Percentiles rank a stretch among this genome's conserved stretches.
Conservation (phyloP, 2,888 invertebrate genomes). For the Cecidostiba fungosa region DNA sequence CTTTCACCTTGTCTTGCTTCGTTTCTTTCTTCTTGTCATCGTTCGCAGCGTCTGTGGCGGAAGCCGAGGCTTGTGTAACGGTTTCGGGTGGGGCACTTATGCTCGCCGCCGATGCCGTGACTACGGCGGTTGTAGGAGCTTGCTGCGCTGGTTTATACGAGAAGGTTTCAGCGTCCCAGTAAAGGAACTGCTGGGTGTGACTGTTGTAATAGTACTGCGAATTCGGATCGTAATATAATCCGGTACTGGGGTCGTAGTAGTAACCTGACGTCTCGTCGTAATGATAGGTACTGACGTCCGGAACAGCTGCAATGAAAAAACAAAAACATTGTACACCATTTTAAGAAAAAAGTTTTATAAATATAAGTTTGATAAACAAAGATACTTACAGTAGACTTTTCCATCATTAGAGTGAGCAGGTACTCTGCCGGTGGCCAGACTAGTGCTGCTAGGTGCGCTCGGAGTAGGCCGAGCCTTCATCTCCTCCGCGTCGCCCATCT, state of each 20-base stretch:
- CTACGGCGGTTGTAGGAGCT: conserved; percentile 67
- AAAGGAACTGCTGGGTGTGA: conserved; percentile 94
- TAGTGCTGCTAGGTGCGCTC: conserved; percentile 79
- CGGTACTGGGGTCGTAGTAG: conserved; percentile 96
- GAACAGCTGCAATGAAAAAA: conserved; percentile 82
- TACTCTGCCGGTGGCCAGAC: conserved; percentile 77
- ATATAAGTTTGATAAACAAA: too few relatives aligned
- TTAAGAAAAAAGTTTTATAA: neutral
- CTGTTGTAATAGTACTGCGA: conserved; percentile 98
- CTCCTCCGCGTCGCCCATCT: conserved; percentile 77
- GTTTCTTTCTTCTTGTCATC: conserved; percentile 87
- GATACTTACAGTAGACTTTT: conserved; percentile 84
- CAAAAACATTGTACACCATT: neutral
- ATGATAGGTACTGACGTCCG: conserved; percentile 95
- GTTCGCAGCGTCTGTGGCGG: conserved; percentile 67
- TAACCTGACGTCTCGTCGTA: conserved; percentile 98
- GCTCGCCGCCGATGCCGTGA: conserved; percentile 73
- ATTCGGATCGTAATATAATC: conserved; percentile 97
- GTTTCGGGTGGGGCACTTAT: conserved; percentile 70
- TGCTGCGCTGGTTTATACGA: conserved; percentile 79
- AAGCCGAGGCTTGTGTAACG: conserved; percentile 71
- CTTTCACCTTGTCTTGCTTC: conserved; percentile 96
- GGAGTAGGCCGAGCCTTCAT: conserved; percentile 77
- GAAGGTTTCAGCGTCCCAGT: conserved; percentile 91
- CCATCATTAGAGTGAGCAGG: conserved; percentile 82